Conservation (phyloP, 2,888 invertebrate species). For the Melanostoma scalare region DNA sequence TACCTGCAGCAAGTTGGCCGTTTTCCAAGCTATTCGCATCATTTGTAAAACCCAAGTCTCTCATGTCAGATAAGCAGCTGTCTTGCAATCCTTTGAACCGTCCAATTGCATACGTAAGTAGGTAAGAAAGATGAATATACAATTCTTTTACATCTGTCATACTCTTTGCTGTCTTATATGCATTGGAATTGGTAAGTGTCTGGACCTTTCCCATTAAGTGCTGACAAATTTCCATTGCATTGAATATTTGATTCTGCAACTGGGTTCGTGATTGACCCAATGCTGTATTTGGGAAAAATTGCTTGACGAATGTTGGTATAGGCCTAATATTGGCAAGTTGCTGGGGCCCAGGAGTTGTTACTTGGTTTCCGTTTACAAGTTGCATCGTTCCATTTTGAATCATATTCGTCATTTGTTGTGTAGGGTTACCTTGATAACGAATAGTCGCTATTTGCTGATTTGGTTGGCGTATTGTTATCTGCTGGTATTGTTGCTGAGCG, state of each 20-base stretch:
- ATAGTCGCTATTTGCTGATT: slow-evolving; percentile 67
- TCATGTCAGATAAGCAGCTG: slow-evolving; percentile 81
- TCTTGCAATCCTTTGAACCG: slow-evolving; percentile 81
- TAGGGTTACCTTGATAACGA: slow-evolving; percentile 56
- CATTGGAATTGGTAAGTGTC: slow-evolving; percentile 81
- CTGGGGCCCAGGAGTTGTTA: slow-evolving; percentile 15
- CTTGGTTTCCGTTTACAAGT: slow-evolving; percentile 52
- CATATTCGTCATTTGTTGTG: slow-evolving; percentile 52
- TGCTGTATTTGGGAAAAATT: slow-evolving; percentile 77
- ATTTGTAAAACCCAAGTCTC: slow-evolving; percentile 80
- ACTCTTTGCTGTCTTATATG: slow-evolving; percentile 80
- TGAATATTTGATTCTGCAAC: slow-evolving; percentile 80
- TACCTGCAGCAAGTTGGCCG: slow-evolving; percentile 80
- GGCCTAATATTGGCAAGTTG: slow-evolving; percentile 67
- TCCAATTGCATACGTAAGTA: slow-evolving; percentile 81
- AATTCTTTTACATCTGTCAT: slow-evolving; percentile 81
- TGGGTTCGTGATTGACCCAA: slow-evolving; percentile 79
- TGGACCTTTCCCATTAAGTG: slow-evolving; percentile 81
- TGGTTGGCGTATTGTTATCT: slow-evolving; percentile 66
- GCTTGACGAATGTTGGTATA: slow-evolving; percentile 76
- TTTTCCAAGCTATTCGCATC: slow-evolving; percentile 81
- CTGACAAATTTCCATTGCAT: slow-evolving; percentile 81
- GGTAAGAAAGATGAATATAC: slow-evolving; percentile 81
- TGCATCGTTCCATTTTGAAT: slow-evolving; percentile 63
- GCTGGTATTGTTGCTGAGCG: slow-evolving; percentile 40